Percentiles rank a stretch among this genome's conserved stretches.
Evolutionary conservation across 92 coral and sea anemone genomes (phyloP).

Genomic region (Phymanthus crucifer): DNA sequence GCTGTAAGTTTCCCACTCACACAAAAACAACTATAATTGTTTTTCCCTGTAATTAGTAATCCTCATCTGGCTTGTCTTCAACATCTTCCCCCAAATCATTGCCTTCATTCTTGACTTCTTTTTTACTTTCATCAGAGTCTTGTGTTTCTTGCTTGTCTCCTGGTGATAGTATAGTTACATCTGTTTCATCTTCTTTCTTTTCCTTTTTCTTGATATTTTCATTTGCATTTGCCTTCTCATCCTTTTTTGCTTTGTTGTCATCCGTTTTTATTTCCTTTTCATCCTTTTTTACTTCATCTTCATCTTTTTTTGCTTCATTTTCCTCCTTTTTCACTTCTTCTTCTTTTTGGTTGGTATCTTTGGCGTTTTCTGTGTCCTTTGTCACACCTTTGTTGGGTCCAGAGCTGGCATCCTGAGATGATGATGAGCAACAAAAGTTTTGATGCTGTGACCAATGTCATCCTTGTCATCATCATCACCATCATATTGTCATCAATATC

Average conservation of each 20-base stretch:
- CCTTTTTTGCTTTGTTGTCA: not conserved
- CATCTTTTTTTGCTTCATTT: not conserved
- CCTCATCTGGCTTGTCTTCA: slow-evolving; percentile 15
- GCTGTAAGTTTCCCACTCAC: no score
- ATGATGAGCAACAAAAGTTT: not conserved
- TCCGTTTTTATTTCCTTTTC: not conserved
- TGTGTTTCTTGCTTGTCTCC: not conserved
- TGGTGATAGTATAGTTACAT: slow-evolving; percentile 19
- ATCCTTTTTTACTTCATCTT: not conserved
- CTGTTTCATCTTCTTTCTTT: slow-evolving; percentile 16
- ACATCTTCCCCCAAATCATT: not conserved
- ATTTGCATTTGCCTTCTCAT: not conserved
- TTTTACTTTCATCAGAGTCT: slow-evolving; percentile 37
- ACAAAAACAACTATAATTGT: not conserved
- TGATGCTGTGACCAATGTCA: no score
- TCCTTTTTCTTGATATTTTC: slow-evolving; percentile 10
- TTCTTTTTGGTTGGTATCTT: not conserved
- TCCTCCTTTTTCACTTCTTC: slow-evolving; percentile 3
- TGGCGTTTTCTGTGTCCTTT: not conserved
- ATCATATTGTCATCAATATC: no score
- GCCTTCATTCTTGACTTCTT: slow-evolving; percentile 31
- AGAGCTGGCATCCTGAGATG: not conserved
- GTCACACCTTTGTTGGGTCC: not conserved
- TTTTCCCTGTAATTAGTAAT: not conserved
- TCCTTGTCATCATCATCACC: not conserved